Conservation (phyloP, 2,797 vertebrate genomes). For the Pteropus rufus region DNA sequence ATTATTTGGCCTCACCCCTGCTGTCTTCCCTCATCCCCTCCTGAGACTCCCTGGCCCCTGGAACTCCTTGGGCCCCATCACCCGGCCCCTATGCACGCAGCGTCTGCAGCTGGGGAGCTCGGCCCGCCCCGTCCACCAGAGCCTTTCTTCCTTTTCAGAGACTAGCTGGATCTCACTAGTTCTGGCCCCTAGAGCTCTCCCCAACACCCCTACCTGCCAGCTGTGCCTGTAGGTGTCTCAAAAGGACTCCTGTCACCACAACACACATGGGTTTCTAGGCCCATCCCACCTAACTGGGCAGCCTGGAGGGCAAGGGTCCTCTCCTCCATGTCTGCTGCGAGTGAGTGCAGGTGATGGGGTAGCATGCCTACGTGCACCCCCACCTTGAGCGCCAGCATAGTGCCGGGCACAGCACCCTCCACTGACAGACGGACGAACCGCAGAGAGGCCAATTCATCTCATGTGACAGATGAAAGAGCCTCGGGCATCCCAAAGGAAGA, state of each 20-base stretch:
- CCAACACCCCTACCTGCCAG: background rate
- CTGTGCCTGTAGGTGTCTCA: too few species aligned
- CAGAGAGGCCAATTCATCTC: background rate
- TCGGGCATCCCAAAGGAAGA: background rate
- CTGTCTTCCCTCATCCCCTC: background rate
- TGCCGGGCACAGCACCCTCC: background rate
- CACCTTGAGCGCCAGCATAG: background rate
- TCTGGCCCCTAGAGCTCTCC: accelerated
- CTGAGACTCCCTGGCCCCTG: background rate
- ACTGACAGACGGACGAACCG: accelerated
- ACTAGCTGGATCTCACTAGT: background rate
- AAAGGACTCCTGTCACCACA: accelerated
- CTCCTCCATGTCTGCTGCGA: background rate
- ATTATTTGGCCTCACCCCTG: background rate
- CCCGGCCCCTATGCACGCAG: background rate
- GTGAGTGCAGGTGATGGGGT: background rate
- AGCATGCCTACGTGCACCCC: too few species aligned
- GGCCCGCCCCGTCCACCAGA: accelerated
- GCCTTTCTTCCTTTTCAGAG: background rate
- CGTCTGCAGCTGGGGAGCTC: background rate
- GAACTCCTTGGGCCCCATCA: background rate
- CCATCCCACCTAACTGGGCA: background rate
- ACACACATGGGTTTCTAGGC: background rate
- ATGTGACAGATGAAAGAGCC: background rate
- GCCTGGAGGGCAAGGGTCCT: background rate